Conservation (phyloP, 2,113 vertebrate genomes). For the Pseudopipra pipra region DNA sequence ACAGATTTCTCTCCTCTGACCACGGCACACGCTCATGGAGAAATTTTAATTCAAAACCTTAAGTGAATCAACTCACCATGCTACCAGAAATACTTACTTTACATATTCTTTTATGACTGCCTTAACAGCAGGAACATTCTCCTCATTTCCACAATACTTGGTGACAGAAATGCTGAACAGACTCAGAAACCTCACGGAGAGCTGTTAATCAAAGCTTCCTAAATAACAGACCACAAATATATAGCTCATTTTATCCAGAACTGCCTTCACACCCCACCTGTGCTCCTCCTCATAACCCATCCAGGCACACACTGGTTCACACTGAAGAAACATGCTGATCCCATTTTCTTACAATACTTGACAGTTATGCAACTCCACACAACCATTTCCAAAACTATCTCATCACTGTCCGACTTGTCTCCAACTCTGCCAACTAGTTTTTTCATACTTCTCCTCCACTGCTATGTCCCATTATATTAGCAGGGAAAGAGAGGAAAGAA, state of each 20-base stretch:
- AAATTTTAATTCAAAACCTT: constrained; percentile 9
- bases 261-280: constrained; percentile 14
- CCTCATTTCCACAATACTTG: not conserved
- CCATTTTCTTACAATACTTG: not conserved
- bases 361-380: not conserved
- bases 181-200: not conserved
- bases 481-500: not conserved
- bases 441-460: not conserved
- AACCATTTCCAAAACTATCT: not conserved
- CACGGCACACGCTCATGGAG: not conserved
- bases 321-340: not conserved
- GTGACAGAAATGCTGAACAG: constrained; percentile 9
- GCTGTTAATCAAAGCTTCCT: constrained; percentile 34
- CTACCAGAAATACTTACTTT: not conserved
- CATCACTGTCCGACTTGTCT: not conserved
- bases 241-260: not conserved
- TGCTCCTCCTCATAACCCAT: not conserved
- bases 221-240: not conserved
- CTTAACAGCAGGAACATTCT: not conserved
- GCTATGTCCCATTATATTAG: not conserved
- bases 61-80: not conserved
- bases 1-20: not conserved
- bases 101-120: not conserved
- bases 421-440: not conserved
- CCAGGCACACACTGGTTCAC: not conserved